A percentile compares a stretch with the other conserved stretches of the same genome.
Evolutionary conservation across 2,888 invertebrate genomes (phyloP).

Genomic region (Amitus sp.): DNA sequence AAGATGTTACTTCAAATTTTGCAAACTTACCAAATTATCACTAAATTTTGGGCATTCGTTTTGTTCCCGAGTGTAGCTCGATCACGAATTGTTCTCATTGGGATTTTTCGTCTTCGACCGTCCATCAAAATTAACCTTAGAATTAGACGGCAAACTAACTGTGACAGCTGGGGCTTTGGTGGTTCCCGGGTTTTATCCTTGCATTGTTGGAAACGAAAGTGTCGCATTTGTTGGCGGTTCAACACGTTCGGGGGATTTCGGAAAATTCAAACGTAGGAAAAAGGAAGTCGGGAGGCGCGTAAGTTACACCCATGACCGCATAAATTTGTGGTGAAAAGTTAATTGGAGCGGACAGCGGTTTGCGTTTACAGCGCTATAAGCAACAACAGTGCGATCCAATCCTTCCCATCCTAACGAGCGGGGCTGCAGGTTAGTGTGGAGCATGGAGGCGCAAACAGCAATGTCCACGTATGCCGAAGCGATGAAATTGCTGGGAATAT

Average conservation of each 20-base stretch:
- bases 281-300: slow-evolving; percentile 28
- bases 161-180: not conserved
- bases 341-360: slow-evolving; percentile 63
- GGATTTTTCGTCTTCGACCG: not conserved
- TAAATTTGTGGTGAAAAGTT: slow-evolving; percentile 65
- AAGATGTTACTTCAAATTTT: not conserved
- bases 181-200: not conserved
- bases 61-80: too few relatives aligned
- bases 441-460: slow-evolving; percentile 33
- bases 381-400: slow-evolving; percentile 47
- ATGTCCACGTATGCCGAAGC: slow-evolving; percentile 34
- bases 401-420: slow-evolving; percentile 31
- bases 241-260: not conserved
- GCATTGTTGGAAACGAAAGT: not conserved
- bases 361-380: slow-evolving; percentile 59
- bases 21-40: too few relatives aligned
- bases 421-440: too few relatives aligned
- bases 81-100: too few relatives aligned
- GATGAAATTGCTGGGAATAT: slow-evolving; percentile 49
- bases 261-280: slow-evolving; percentile 5
- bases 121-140: not conserved
- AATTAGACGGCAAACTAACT: not conserved
- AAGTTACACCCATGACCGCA: slow-evolving; percentile 45
- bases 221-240: not conserved
- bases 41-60: too few relatives aligned